Evolutionary conservation across 2,888 invertebrate species (phyloP).

Genomic region (Mantis religiosa): DNA sequence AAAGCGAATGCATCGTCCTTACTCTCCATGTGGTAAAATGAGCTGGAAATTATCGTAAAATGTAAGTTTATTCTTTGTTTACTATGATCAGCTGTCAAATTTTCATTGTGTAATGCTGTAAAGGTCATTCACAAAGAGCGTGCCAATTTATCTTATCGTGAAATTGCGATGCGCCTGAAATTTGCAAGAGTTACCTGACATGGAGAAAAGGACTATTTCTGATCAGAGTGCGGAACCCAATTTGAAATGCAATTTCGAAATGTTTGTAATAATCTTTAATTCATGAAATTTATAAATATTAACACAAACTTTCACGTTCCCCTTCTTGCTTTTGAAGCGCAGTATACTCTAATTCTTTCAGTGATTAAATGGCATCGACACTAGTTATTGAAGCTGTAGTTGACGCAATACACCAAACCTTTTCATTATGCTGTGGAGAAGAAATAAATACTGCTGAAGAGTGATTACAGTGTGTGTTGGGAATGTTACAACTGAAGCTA

Average conservation of each 20-base stretch:
- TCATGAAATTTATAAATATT: not conserved
- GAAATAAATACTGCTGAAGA: not conserved
- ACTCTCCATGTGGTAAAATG: not conserved
- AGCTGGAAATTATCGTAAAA: not conserved
- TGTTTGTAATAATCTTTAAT: not conserved
- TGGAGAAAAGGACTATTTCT: not conserved
- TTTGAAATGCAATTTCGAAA: not conserved
- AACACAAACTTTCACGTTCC: not conserved
- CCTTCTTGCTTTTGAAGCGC: too few species aligned
- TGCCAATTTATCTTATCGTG: not conserved
- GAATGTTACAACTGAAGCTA: not conserved
- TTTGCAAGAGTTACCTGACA: not conserved
- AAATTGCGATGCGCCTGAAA: not conserved
- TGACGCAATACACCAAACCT: not conserved
- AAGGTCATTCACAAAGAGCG: not conserved
- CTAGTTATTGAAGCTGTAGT: not conserved
- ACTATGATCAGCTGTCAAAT: not conserved
- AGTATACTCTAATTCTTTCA: too few species aligned
- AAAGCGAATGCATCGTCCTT: not conserved
- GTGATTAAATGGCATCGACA: not conserved
- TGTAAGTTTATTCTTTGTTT: not conserved
- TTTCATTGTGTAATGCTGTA: not conserved
- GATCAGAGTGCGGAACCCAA: not conserved
- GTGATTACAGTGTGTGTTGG: not conserved
- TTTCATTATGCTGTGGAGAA: not conserved